Conservation (phyloP, 2,113 vertebrate genomes). For the Nicator chloris region DNA sequence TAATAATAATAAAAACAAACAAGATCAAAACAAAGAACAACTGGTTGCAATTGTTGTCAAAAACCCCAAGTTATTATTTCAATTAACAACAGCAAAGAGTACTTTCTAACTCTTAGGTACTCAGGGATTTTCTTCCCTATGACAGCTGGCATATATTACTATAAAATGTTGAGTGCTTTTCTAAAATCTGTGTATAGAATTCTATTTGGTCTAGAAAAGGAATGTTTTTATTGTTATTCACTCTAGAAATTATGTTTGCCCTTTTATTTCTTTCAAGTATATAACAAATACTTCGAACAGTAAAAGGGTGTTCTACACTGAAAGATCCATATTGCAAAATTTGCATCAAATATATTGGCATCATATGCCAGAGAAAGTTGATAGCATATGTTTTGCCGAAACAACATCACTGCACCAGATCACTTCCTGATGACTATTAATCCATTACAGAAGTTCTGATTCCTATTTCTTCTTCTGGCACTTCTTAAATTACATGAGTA, state of each 20-base stretch:
- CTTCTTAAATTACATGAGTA: background rate
- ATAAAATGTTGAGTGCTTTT: background rate
- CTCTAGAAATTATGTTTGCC: background rate
- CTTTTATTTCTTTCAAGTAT: background rate
- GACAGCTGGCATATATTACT: background rate
- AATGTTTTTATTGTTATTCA: background rate
- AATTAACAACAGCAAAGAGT: background rate
- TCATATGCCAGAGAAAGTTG: background rate
- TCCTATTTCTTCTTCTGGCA: background rate
- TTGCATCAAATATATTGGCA: background rate
- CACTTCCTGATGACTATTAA: background rate
- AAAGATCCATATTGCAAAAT: background rate
- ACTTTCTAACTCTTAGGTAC: background rate
- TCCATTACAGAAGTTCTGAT: background rate
- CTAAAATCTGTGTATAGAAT: background rate
- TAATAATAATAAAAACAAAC: background rate
- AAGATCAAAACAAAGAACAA: background rate
- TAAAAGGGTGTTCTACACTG: background rate
- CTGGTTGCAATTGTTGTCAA: background rate
- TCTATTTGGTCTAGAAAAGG: background rate
- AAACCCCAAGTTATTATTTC: background rate
- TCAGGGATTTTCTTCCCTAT: background rate
- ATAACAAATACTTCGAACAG: background rate
- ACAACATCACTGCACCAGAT: background rate
- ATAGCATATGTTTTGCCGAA: background rate